phyloP scores from a whole-genome alignment of 1,140 invertebrate species.

The Meloidogyne hapla region DNA sequence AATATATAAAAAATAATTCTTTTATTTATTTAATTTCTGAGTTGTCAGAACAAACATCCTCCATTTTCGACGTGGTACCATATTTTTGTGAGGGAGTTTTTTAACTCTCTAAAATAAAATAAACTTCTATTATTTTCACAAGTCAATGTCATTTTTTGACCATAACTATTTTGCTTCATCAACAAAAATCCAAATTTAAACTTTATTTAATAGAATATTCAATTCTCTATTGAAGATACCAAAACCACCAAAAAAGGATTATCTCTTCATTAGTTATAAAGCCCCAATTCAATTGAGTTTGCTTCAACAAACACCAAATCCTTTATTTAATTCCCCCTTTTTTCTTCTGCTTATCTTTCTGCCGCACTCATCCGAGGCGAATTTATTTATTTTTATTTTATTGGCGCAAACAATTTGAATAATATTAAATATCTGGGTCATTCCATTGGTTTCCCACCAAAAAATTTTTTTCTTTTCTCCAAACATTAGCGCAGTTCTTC shows the following conservation, averaged over 20 bases:
- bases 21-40: too few relatives aligned
- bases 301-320: neutral
- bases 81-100: too few relatives aligned
- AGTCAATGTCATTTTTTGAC: too few relatives aligned
- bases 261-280: neutral
- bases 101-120: too few relatives aligned
- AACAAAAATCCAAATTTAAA: too few relatives aligned
- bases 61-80: too few relatives aligned
- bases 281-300: neutral
- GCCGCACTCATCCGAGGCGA: neutral
- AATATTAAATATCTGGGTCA: constrained; percentile 23
- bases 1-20: too few relatives aligned
- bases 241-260: neutral
- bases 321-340: neutral
- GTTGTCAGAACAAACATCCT: too few relatives aligned
- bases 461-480: neutral
- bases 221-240: too few relatives aligned
- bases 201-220: too few relatives aligned
- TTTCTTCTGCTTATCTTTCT: neutral
- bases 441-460: neutral
- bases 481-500: neutral
- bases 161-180: neutral
- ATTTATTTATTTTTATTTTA: neutral
- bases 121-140: too few relatives aligned
- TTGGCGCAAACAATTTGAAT: constrained; percentile 29